These are phyloP conservation scores for Parauchenoglanis ngamensis DNA, from an alignment of 2,797 vertebrate species.

Conservation along the genomic window DNA sequence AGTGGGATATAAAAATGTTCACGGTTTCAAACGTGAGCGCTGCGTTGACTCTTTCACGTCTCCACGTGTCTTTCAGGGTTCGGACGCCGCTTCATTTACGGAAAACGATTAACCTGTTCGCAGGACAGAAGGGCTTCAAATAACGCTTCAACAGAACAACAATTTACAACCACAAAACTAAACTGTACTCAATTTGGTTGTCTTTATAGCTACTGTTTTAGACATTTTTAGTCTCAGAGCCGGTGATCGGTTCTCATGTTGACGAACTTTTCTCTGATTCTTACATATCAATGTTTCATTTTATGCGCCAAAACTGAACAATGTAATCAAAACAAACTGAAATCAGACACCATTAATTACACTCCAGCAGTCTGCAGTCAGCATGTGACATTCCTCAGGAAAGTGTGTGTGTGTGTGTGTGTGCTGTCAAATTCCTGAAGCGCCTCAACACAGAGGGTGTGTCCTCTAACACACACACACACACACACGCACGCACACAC, in stretches of 20 bases:
- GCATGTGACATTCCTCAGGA: constrained; percentile 10
- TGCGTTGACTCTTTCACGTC: too few relatives aligned
- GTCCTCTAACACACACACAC: constrained; percentile 10
- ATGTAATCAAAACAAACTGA: not conserved
- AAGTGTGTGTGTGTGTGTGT: constrained; percentile 19
- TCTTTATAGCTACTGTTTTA: not conserved
- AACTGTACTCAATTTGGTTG: not conserved
- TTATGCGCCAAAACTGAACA: too few relatives aligned
- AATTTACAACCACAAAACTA: too few relatives aligned
- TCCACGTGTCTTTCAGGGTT: too few relatives aligned
- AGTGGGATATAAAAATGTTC: not conserved
- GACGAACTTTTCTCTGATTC: not conserved
- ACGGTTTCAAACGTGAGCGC: too few relatives aligned
- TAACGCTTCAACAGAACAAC: too few relatives aligned
- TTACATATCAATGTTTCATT: too few relatives aligned
- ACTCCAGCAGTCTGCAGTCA: not conserved
- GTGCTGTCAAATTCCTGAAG: constrained; percentile 15
- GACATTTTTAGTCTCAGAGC: too few relatives aligned
- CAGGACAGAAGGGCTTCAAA: too few relatives aligned
- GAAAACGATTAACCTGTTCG: too few relatives aligned
- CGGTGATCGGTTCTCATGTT: too few relatives aligned
- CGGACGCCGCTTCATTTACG: too few relatives aligned
- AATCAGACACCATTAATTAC: not conserved
- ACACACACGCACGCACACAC: not conserved
- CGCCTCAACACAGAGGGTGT: not conserved